These are phyloP conservation scores for Chascanopsetta lugubris DNA, from an alignment of 2,113 vertebrate genomes.

Conservation along the genomic window DNA sequence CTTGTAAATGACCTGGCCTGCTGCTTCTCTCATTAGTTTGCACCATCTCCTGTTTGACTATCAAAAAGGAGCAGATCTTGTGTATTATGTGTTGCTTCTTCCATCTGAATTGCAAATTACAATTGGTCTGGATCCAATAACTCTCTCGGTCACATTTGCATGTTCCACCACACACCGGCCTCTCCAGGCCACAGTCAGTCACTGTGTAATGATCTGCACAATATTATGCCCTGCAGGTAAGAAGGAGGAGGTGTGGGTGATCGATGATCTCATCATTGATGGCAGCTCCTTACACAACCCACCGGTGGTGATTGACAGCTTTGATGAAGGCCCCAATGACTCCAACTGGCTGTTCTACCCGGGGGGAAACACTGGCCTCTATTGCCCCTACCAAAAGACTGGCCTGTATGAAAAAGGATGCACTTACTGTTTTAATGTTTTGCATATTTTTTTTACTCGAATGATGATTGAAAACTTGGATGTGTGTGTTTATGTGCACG, in stretches of 20 bases:
- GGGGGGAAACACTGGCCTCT: slow-evolving; percentile 94
- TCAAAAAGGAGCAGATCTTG: too few species aligned
- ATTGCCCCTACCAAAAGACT: slow-evolving; percentile 95
- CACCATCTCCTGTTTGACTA: too few species aligned
- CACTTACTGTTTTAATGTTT: slow-evolving; percentile 15
- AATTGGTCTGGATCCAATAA: too few species aligned
- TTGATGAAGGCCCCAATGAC: slow-evolving; percentile 92
- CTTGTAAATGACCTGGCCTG: too few species aligned
- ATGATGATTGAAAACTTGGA: slow-evolving; percentile 15
- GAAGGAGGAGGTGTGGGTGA: slow-evolving; percentile 98
- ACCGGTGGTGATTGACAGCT: slow-evolving; percentile 89
- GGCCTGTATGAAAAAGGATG: slow-evolving; percentile 85
- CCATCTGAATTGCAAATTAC: too few species aligned
- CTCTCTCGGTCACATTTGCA: not conserved
- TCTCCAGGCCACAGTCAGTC: not conserved
- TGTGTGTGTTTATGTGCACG: slow-evolving; percentile 21
- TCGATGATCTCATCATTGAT: slow-evolving; percentile 96
- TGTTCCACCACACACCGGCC: not conserved
- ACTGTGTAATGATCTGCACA: slow-evolving; percentile 3
- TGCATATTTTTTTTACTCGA: not conserved
- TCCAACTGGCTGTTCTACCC: slow-evolving; percentile 97
- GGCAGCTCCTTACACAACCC: slow-evolving; percentile 91
- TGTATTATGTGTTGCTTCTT: too few species aligned
- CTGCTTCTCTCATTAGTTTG: too few species aligned
- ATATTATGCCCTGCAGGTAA: slow-evolving; percentile 83